Evolutionary conservation across 2,888 invertebrate genomes (phyloP).

Genomic region (Bombyx huttoni): DNA sequence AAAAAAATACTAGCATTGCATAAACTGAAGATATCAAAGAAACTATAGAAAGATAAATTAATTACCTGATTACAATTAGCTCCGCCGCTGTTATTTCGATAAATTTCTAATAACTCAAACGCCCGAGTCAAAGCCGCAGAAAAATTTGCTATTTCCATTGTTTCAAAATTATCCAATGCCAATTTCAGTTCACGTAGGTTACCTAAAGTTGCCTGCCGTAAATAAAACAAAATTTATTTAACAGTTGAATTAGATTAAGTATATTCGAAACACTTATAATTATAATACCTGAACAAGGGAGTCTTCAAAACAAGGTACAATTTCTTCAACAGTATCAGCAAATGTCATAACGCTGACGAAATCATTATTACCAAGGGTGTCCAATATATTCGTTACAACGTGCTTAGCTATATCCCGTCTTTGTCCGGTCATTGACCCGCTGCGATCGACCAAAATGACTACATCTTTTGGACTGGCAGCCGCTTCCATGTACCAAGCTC

Average conservation of each 20-base stretch:
- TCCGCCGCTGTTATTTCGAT: conserved; percentile 75
- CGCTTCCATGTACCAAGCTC: conserved; percentile 98
- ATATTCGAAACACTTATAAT: not conserved
- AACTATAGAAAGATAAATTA: not conserved
- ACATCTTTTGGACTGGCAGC: conserved; percentile 98
- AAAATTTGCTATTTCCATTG: conserved; percentile 94
- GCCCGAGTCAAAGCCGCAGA: conserved; percentile 90
- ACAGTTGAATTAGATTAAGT: not conserved
- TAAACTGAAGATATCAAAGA: not conserved
- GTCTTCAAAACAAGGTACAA: conserved; percentile 91
- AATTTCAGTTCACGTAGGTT: conserved; percentile 88
- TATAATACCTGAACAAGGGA: conserved; percentile 85
- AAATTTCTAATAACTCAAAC: conserved; percentile 85
- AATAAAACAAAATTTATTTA: conserved; percentile 3
- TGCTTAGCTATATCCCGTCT: conserved; percentile 91
- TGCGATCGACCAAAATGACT: conserved; percentile 86
- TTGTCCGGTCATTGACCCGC: conserved; percentile 93
- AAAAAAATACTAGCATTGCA: no score
- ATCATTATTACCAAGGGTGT: conserved; percentile 97
- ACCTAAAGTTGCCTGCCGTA: conserved; percentile 83
- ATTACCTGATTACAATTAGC: conserved; percentile 73
- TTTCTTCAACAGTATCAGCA: conserved; percentile 83
- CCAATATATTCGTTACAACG: conserved; percentile 89
- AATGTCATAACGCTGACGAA: conserved; percentile 97
- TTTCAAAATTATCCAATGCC: conserved; percentile 82